Base-by-base conservation (phyloP, 1,140 invertebrate species). In the Sogatella furcifera region DNA sequence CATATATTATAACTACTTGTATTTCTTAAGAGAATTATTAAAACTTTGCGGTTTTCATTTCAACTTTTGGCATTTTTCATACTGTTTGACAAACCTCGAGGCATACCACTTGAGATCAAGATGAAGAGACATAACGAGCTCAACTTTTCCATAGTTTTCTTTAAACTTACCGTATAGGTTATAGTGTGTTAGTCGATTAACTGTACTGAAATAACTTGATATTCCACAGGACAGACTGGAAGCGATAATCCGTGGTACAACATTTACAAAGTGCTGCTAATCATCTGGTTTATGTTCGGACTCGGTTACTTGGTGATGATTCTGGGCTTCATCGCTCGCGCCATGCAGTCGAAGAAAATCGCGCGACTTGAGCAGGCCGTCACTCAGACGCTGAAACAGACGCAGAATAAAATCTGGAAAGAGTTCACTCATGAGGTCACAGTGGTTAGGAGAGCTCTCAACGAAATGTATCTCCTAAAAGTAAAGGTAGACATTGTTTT, bases 261-360 rank as follows among this genome's bases (percentile, higher is more conserved):
- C 28, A 67, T 84, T 0, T 92, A 92, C 73, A 83, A 90, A 72
- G 78, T 84, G 49, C 84, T 87, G 59, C 74, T 92, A 0, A 79
- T 88, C 9, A 79, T 86, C 15, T 95, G 92, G 91, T 91, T 94
- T 42, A 90, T 91, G 49, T 90, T 93, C 66, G 92, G 92, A 1
- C 76, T 95, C 59, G 92, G 91, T 0, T 95, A 95, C 72, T 80
- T 94, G 49, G 82, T 92, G 14, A 95, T 95, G 91, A 86, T 95
- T 46, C 81, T 95, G 63, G 89, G 88, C 21, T 93, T 92, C 69
- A 90, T 95, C 60, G 85, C 87, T 0, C 74, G 80, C 62, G 84
- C 80, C 11, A 77, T 86, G 75, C 79, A 81, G 59, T 90, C 86
- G 58, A 90, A 91, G 69, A 81, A 82, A 68, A 79, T 92, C 22